Evolutionary conservation across 2,797 vertebrate genomes (phyloP).

Genomic region (Sciurus vulgaris): DNA sequence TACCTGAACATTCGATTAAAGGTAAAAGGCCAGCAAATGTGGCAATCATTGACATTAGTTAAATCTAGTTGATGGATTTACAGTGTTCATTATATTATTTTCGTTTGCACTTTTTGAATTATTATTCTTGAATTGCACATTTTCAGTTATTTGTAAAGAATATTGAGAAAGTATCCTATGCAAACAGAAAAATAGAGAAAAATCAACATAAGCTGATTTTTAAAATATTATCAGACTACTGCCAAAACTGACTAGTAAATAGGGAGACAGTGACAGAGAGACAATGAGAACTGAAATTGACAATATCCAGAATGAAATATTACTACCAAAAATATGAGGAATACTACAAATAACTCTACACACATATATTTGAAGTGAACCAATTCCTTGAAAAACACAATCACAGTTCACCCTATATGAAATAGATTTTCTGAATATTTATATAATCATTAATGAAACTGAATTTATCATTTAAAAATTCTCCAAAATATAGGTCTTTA

Average conservation of each 20-base stretch:
- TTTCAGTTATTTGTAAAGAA: neutral
- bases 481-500: neutral
- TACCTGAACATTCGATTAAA: constrained; percentile 8
- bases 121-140: neutral
- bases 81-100: neutral
- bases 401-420: neutral
- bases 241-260: neutral
- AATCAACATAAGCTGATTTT: constrained; percentile 16
- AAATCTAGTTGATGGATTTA: constrained; percentile 12
- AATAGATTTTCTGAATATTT: neutral
- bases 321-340: neutral
- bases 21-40: constrained; percentile 16
- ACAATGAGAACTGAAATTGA: neutral
- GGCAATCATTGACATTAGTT: constrained; percentile 2
- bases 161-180: neutral
- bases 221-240: neutral
- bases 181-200: neutral
- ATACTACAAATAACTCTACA: neutral
- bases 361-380: neutral
- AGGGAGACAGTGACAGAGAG: neutral
- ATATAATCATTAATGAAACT: neutral
- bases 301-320: neutral
- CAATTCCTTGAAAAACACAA: neutral
- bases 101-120: neutral
- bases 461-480: constrained; percentile 3